Conservation (phyloP, 2,797 vertebrate species). For the Scolopax bukidnonensis region DNA sequence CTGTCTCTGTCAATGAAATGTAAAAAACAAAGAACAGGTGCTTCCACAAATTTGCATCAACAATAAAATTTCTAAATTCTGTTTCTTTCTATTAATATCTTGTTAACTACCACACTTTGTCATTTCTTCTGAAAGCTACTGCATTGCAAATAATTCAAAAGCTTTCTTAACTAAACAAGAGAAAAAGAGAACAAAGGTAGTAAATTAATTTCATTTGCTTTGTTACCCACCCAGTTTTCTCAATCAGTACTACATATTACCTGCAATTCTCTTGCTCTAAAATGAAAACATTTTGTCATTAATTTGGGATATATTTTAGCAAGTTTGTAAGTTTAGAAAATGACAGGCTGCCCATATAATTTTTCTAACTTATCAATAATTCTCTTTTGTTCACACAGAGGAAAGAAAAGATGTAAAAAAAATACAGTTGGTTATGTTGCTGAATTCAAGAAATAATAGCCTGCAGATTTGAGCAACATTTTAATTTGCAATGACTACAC, state of each 20-base stretch:
- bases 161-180: background rate
- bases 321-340: background rate
- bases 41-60: background rate
- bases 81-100: background rate
- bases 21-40: background rate
- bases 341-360: background rate
- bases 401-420: background rate
- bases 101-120: background rate
- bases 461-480: background rate
- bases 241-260: background rate
- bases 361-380: background rate
- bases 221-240: background rate
- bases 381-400: background rate
- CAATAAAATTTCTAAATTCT: background rate
- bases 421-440: background rate
- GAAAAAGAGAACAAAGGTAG: background rate
- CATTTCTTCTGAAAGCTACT: background rate
- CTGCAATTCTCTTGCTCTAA: background rate
- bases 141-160: background rate
- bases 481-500: background rate
- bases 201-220: background rate
- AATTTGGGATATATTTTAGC: background rate
- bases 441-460: background rate
- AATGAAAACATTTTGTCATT: background rate
- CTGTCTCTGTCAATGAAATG: background rate